These are phyloP conservation scores for Dyspetes luteomarginatus DNA, from an alignment of 2,888 invertebrate genomes.

Conservation along the genomic window DNA sequence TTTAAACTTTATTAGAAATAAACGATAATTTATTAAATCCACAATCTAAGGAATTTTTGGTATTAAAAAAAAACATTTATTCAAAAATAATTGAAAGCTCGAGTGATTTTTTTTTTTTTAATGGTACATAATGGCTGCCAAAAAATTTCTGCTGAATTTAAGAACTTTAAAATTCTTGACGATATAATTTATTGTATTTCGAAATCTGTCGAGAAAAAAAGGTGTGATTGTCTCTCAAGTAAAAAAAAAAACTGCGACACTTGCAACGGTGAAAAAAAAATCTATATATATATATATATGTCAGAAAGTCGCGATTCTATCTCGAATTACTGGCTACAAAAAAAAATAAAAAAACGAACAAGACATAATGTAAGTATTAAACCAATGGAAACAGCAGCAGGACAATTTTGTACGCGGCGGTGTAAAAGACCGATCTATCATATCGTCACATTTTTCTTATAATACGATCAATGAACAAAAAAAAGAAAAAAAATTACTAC, in stretches of 20 bases:
- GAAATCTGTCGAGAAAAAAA: neutral
- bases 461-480: constrained; percentile 68
- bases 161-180: neutral
- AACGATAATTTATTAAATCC: too few species aligned
- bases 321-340: constrained; percentile 16
- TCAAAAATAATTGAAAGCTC: constrained; percentile 46
- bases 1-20: too few species aligned
- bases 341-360: constrained; percentile 33
- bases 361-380: constrained; percentile 51
- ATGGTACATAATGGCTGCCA: constrained; percentile 47
- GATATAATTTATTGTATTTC: neutral
- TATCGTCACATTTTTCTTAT: constrained; percentile 78
- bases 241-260: constrained; percentile 22
- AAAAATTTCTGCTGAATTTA: neutral
- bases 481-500: constrained; percentile 66
- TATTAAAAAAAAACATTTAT: neutral
- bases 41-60: neutral
- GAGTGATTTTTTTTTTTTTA: constrained; percentile 61
- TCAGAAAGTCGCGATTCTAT: constrained; percentile 39
- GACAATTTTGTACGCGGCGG: constrained; percentile 69
- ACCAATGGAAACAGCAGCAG: constrained; percentile 40
- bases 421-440: constrained; percentile 74
- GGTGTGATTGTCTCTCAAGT: neutral
- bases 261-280: constrained; percentile 1
- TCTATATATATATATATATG: constrained; percentile 12